Percentiles rank a stretch among this genome's conserved stretches.
phyloP scores from a whole-genome alignment of 2,888 invertebrate genomes.

The Perizoma affinitatum region DNA sequence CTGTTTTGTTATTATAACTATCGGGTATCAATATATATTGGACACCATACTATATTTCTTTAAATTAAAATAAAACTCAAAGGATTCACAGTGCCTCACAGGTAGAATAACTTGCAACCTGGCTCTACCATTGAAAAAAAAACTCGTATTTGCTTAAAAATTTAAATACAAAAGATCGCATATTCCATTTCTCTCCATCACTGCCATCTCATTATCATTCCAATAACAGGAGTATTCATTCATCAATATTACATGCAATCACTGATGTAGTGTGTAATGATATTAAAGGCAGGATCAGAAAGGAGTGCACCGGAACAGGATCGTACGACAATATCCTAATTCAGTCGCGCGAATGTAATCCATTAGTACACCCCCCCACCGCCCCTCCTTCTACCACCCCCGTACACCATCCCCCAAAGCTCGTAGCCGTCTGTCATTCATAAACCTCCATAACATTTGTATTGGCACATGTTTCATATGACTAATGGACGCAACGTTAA shows the following conservation, averaged over 20 bases:
- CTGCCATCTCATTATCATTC: conserved; percentile 18
- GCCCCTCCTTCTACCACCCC: conserved; percentile 35
- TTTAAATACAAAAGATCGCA: neutral
- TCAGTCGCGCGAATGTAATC: conserved; percentile 83
- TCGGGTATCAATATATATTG: no score
- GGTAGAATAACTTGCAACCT: no score
- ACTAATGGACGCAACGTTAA: conserved; percentile 79
- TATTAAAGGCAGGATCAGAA: conserved; percentile 62
- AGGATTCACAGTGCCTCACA: no score
- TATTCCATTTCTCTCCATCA: conserved; percentile 23
- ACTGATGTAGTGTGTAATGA: conserved; percentile 47
- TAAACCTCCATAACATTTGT: conserved; percentile 83
- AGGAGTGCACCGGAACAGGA: conserved; percentile 81
- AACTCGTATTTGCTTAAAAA: neutral
- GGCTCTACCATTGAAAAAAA: no score
- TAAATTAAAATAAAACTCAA: no score
- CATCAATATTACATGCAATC: conserved; percentile 58
- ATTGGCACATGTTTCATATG: conserved; percentile 84
- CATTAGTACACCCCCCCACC: conserved; percentile 72
- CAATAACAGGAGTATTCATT: conserved; percentile 30
- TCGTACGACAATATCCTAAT: conserved; percentile 83
- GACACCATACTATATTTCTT: no score
- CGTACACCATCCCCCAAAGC: conserved; percentile 31
- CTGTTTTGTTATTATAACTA: no score
- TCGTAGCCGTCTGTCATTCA: conserved; percentile 77